Conservation (phyloP, 2,113 vertebrate species). For the Asarcornis scutulata region DNA sequence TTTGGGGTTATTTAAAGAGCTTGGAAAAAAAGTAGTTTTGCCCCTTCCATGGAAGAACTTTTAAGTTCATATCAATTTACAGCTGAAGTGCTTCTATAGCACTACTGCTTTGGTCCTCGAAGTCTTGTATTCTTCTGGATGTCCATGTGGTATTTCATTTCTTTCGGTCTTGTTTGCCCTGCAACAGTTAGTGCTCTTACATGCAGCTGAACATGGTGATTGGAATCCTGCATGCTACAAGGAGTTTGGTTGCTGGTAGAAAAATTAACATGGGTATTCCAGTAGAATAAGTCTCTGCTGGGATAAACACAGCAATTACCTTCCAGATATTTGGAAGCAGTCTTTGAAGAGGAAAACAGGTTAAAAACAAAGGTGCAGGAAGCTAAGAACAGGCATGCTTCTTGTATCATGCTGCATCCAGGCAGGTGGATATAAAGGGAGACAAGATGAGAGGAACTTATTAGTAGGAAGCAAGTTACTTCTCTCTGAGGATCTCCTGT, state of each 20-base stretch:
- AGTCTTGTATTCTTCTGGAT: background rate
- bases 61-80: background rate
- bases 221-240: background rate
- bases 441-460: background rate
- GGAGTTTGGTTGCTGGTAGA: background rate
- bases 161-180: background rate
- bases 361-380: background rate
- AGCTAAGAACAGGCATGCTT: background rate
- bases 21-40: background rate
- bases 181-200: background rate
- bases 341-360: background rate
- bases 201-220: accelerated
- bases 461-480: background rate
- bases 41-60: background rate
- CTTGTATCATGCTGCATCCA: background rate
- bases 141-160: background rate
- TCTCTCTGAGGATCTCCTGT: background rate
- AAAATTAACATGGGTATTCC: background rate
- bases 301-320: background rate
- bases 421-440: background rate
- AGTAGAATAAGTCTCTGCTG: background rate
- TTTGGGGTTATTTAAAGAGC: background rate
- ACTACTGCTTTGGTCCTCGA: background rate
- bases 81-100: background rate
- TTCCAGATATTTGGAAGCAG: background rate